Evolutionary conservation across 2,113 vertebrate genomes (phyloP).

Genomic region (Hypanus sabinus): DNA sequence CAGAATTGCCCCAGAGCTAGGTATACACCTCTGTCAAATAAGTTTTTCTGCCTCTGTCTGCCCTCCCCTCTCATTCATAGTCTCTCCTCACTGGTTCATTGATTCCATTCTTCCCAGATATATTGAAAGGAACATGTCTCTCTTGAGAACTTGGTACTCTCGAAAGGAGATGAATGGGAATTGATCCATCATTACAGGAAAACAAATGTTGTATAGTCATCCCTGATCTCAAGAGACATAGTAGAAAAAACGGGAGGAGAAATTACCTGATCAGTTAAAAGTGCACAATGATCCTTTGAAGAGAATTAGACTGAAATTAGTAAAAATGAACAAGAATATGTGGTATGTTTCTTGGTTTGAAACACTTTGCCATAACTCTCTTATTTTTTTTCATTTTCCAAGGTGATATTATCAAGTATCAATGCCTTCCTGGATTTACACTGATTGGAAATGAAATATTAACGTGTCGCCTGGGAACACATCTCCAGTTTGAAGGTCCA

Average conservation of each 20-base stretch:
- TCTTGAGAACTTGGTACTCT: neutral
- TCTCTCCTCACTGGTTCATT: neutral
- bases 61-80: neutral
- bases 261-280: neutral
- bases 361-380: neutral
- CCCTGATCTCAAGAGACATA: neutral
- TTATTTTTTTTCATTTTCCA: conserved; percentile 38
- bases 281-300: neutral
- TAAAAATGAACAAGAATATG: neutral
- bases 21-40: no score
- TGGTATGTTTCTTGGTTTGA: neutral
- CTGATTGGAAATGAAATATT: conserved; percentile 80
- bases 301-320: neutral
- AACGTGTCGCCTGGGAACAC: conserved; percentile 78
- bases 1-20: neutral
- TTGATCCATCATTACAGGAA: neutral
- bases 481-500: conserved; percentile 84
- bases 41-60: neutral
- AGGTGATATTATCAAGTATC: conserved; percentile 88
- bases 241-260: neutral
- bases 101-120: no score
- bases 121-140: no score
- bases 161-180: neutral
- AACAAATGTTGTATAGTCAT: no score
- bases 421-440: conserved; percentile 84